Evolutionary conservation across 2,113 vertebrate species (phyloP).

Genomic region (Pterocles gutturalis): DNA sequence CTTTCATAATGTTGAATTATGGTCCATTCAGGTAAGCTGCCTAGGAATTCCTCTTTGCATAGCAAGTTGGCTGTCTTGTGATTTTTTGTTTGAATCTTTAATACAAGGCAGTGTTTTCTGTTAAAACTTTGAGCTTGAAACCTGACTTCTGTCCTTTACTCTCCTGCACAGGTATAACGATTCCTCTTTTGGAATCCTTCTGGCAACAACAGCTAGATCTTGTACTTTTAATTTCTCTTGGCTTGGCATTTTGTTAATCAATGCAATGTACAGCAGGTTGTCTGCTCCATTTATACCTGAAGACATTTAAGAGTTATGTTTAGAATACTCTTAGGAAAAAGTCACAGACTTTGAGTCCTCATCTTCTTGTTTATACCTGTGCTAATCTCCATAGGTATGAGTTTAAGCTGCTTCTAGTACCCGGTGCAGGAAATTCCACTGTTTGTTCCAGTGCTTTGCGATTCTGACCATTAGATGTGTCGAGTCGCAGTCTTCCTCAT

Average conservation of each 20-base stretch:
- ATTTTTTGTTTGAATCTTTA: neutral
- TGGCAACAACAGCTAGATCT: neutral
- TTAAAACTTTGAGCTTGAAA: neutral
- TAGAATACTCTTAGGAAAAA: neutral
- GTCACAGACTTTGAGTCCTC: neutral
- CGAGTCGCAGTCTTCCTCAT: neutral
- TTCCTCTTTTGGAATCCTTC: neutral
- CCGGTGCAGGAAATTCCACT: neutral
- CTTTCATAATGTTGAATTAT: constrained; percentile 86
- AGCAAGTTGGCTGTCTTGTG: neutral
- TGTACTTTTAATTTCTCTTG: neutral
- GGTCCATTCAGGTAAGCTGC: constrained; percentile 85
- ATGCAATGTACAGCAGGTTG: neutral
- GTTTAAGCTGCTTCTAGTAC: neutral
- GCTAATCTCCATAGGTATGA: neutral
- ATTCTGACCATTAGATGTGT: neutral
- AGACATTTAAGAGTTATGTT: neutral
- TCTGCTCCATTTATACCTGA: neutral
- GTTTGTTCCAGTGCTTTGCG: neutral
- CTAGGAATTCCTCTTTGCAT: neutral
- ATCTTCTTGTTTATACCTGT: neutral
- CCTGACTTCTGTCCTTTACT: neutral
- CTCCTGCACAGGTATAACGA: neutral
- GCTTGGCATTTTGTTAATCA: neutral
- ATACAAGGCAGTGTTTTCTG: neutral